Percentiles rank a stretch among this genome's conserved stretches.
Conservation (phyloP, 2,888 invertebrate species). For the Drosophila nigritarsus region DNA sequence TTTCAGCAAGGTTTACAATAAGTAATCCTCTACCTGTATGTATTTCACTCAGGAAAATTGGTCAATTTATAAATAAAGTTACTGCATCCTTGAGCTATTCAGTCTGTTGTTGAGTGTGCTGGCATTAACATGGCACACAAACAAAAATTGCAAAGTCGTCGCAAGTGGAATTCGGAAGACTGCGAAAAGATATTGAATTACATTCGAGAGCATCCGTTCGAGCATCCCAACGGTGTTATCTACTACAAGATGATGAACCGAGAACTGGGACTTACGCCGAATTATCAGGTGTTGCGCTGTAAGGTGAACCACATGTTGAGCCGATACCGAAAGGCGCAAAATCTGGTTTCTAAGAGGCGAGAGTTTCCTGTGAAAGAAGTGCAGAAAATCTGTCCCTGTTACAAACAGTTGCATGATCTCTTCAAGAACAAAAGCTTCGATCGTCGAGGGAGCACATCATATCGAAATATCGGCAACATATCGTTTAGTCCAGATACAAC, state of each 20-base stretch:
- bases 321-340: not conserved
- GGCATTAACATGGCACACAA: not conserved
- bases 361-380: not conserved
- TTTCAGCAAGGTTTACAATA: not conserved
- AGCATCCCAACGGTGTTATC: not conserved
- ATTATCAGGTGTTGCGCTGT: not conserved
- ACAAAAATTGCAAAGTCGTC: not conserved
- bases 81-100: not conserved
- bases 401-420: constrained; percentile 7
- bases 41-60: not conserved
- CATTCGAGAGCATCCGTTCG: not conserved
- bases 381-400: constrained; percentile 6
- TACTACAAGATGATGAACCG: constrained; percentile 17
- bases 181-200: not conserved
- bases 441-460: not conserved
- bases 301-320: constrained; percentile 8
- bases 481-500: not conserved
- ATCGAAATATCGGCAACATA: not conserved
- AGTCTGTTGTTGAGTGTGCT: not conserved
- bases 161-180: constrained; percentile 5
- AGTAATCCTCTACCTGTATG: not conserved
- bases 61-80: not conserved
- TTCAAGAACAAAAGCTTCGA: not conserved
- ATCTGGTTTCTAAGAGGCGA: not conserved
- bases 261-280: not conserved